A percentile compares a stretch with the other conserved stretches of the same genome.
Evolutionary conservation across 2,113 vertebrate species (phyloP).

Genomic region (Oreotrochilus melanogaster): DNA sequence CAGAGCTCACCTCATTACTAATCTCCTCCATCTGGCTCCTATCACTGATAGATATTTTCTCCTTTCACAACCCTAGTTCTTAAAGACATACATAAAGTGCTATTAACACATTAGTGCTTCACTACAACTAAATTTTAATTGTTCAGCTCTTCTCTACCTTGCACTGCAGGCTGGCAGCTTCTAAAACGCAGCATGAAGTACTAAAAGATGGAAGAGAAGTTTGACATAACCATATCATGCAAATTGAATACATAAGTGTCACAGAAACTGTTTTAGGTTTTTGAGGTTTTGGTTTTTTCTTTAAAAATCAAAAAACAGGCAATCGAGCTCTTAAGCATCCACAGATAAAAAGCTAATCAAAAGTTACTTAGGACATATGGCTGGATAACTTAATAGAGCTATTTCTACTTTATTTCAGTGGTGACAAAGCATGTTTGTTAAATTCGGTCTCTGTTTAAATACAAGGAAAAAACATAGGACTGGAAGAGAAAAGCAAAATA

Average conservation of each 20-base stretch:
- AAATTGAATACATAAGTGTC: background rate
- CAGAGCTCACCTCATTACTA: background rate
- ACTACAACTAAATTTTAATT: background rate
- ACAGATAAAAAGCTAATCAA: background rate
- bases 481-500: background rate
- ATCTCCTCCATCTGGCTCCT: background rate
- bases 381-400: background rate
- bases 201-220: background rate
- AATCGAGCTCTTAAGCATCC: background rate
- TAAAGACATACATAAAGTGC: background rate
- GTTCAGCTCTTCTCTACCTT: background rate
- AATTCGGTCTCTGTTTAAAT: background rate
- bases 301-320: background rate
- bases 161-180: background rate
- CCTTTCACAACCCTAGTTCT: background rate
- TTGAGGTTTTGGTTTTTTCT: background rate
- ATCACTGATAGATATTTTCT: background rate
- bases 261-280: background rate
- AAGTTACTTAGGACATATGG: background rate
- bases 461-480: background rate
- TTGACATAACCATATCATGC: background rate
- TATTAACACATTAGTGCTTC: background rate
- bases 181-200: background rate
- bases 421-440: background rate
- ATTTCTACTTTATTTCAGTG: background rate